Percentiles rank a stretch among this genome's conserved stretches.
These are phyloP conservation scores for Crenichthys baileyi DNA, from an alignment of 2,797 vertebrate genomes.

Conservation along the genomic window DNA sequence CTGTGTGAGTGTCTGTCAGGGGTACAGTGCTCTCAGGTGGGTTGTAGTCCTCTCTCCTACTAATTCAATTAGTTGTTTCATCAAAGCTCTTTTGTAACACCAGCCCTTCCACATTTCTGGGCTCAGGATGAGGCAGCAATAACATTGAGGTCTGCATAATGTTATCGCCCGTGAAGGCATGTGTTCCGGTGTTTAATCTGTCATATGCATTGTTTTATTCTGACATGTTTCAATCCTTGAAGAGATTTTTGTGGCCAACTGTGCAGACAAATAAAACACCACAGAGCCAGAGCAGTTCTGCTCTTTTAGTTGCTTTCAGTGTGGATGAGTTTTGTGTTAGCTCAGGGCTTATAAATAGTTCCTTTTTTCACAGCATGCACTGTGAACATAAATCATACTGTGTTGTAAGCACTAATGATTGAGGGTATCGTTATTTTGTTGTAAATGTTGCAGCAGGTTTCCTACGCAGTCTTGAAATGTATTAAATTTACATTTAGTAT, in stretches of 20 bases:
- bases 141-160: constrained; percentile 1
- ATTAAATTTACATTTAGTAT: no score
- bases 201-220: not conserved
- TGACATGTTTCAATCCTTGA: not conserved
- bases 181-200: not conserved
- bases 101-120: not conserved
- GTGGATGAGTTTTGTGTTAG: not conserved
- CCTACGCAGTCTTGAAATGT: not conserved
- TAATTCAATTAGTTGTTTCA: constrained; percentile 21
- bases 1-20: constrained; percentile 96
- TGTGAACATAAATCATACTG: not conserved
- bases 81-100: constrained; percentile 9
- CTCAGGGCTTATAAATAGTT: not conserved
- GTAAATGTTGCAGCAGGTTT: no score
- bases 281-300: not conserved
- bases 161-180: not conserved
- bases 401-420: not conserved
- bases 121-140: constrained; percentile 22
- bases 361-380: not conserved
- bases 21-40: constrained; percentile 95
- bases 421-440: not conserved
- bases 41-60: constrained; percentile 49
- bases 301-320: constrained; percentile 10
- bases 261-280: not conserved
- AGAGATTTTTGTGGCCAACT: not conserved